Conservation (phyloP, 2,888 invertebrate species). For the Tachina grossa region DNA sequence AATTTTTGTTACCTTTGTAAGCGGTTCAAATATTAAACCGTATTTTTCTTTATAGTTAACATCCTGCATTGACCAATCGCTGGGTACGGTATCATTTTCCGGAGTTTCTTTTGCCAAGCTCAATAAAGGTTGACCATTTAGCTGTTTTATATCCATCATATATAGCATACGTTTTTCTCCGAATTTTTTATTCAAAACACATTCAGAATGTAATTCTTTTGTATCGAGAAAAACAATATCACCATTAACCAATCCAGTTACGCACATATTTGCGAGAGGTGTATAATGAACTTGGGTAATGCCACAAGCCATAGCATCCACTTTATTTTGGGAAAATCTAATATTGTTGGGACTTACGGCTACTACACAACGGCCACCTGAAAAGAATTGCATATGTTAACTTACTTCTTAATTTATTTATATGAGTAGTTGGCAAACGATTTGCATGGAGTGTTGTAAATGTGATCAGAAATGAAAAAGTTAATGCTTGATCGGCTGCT, state of each 20-base stretch:
- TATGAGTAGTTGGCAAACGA: no score
- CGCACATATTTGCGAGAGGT: constrained; percentile 73
- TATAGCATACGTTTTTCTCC: constrained; percentile 64
- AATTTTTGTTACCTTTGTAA: constrained; percentile 67
- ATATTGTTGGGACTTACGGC: constrained; percentile 74
- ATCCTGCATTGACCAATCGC: constrained; percentile 68
- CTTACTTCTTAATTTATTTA: not conserved
- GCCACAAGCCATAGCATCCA: constrained; percentile 73
- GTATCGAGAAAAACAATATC: constrained; percentile 76
- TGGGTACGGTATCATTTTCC: constrained; percentile 23
- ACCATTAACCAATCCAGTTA: constrained; percentile 76
- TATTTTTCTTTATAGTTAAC: constrained; percentile 76
- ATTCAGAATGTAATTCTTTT: constrained; percentile 74
- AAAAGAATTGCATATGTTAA: not conserved
- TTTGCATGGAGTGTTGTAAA: no score
- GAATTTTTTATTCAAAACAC: constrained; percentile 44
- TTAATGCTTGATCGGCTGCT: no score
- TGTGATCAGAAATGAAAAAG: no score
- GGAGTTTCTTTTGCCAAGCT: constrained; percentile 48
- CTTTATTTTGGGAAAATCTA: constrained; percentile 62
- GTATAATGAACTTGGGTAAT: constrained; percentile 76
- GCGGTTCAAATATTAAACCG: constrained; percentile 77
- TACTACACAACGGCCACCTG: constrained; percentile 67
- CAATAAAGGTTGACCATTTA: constrained; percentile 68
- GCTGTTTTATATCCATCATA: constrained; percentile 74